Base-by-base conservation (phyloP, 2,797 vertebrate species). In the Crotalus adamanteus region DNA sequence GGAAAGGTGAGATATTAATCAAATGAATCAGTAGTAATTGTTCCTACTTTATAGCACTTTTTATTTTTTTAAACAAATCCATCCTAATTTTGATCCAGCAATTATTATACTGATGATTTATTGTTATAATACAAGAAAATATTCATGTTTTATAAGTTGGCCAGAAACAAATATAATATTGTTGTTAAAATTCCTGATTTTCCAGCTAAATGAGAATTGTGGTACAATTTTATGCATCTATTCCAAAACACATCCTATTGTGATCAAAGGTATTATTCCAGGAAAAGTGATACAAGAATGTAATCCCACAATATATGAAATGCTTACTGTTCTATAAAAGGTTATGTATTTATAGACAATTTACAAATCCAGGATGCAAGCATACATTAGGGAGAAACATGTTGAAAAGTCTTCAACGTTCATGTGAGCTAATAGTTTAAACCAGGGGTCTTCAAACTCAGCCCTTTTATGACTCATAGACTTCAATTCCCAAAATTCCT, bases 291-390 rank as follows among this genome's bases (percentile, higher is more conserved):
- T 4, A 57, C 5, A 57, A 57, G 56, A 57, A 37, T 73, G n/a
- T 73, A 73, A 37, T 73, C 65, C 31, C 16, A 73, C 8, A 83
- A 83, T 83, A 83, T 83, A 83, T 20, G 20, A 42, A 83, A 83
- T 83, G 73, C 73, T 47, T 9, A 83, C 37, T 22, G 37, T 83
- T 1, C 20, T 83, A 83, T 11, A 83, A 9, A 47, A 47, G 47
- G 94, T 51, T 26, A 88, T 55, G 65, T 87, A 6, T 0, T 89
- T 93, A 47, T 4, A 61, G 90, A 55, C 83, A 89, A 87, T 94
- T 94, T 92, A 94, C 28, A 85, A 92, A 95, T 85, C 83, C 42
- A 93, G 65, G 78, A 92, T 89, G 69, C 53, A 53, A 6, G 65
- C 90, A 37, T 92, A 95, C 94, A 92, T 47, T 88, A 56, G 4